Evolutionary conservation across 2,888 invertebrate species (phyloP).

Genomic region (Trichogramma dendrolimi): DNA sequence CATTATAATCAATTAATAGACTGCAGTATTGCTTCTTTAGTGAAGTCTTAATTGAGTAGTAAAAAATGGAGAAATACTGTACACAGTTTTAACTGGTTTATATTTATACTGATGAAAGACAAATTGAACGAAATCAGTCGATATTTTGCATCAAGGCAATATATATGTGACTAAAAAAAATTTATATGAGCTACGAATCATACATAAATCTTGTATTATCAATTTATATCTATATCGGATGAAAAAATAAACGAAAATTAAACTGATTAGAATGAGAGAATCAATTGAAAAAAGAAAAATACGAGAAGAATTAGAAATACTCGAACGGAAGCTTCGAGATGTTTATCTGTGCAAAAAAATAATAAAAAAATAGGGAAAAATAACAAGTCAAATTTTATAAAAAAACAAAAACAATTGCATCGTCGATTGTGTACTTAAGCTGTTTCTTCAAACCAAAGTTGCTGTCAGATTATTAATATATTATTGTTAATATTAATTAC

Average conservation of each 20-base stretch:
- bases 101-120: no score
- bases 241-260: not conserved
- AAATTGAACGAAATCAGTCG: no score
- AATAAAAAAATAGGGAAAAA: no score
- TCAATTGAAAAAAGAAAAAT: not conserved
- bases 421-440: constrained; percentile 23
- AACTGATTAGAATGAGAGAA: constrained; percentile 7
- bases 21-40: no score
- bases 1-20: no score
- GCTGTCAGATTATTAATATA: constrained; percentile 32
- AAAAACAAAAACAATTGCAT: not conserved
- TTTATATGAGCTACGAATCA: constrained; percentile 7
- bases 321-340: constrained; percentile 29
- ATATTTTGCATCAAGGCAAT: no score
- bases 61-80: no score
- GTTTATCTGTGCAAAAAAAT: constrained; percentile 25
- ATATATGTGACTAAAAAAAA: no score
- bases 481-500: not conserved
- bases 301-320: constrained; percentile 20
- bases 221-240: constrained; percentile 19
- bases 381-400: constrained; percentile 28
- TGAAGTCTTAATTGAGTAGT: no score
- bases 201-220: constrained; percentile 16
- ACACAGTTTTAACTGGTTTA: no score
- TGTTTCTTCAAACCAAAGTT: constrained; percentile 32